phyloP scores from a whole-genome alignment of 2,113 vertebrate genomes.

The Sphyrna mokarran region DNA sequence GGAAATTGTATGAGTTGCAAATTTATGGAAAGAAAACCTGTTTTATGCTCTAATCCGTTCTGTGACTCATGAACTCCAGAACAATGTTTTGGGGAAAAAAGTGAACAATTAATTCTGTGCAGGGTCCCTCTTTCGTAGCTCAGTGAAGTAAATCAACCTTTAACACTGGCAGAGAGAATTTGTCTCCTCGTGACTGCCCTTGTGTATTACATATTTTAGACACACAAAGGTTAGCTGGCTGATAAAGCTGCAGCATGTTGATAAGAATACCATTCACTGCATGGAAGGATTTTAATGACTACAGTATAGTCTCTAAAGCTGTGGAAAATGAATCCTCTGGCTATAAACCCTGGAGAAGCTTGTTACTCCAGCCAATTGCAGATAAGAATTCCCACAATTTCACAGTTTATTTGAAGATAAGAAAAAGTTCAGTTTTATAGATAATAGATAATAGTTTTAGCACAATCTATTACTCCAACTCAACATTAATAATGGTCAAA shows the following conservation, averaged over 20 bases:
- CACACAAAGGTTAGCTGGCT: background rate
- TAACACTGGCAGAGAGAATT: background rate
- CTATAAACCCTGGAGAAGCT: background rate
- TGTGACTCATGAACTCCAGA: background rate
- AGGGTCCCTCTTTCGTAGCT: background rate
- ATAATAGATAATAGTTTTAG: background rate
- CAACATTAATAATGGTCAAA: background rate
- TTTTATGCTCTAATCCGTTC: background rate
- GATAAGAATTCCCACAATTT: background rate
- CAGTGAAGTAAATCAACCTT: background rate
- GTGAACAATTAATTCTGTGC: background rate
- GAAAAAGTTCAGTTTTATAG: too few relatives aligned
- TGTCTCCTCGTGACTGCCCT: background rate
- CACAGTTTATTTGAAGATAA: background rate
- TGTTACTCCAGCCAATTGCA: background rate
- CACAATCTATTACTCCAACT: background rate
- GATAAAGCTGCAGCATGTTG: background rate
- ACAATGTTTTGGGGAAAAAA: background rate
- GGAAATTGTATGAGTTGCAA: background rate
- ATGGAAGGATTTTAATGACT: background rate
- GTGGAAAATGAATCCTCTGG: background rate
- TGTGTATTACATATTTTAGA: background rate
- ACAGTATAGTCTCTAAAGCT: background rate
- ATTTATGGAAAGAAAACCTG: background rate
- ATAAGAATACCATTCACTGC: background rate